Percentiles rank a stretch among this genome's conserved stretches.
These are phyloP conservation scores for Colaptes auratus DNA, from an alignment of 2,113 vertebrate genomes.

Conservation along the genomic window DNA sequence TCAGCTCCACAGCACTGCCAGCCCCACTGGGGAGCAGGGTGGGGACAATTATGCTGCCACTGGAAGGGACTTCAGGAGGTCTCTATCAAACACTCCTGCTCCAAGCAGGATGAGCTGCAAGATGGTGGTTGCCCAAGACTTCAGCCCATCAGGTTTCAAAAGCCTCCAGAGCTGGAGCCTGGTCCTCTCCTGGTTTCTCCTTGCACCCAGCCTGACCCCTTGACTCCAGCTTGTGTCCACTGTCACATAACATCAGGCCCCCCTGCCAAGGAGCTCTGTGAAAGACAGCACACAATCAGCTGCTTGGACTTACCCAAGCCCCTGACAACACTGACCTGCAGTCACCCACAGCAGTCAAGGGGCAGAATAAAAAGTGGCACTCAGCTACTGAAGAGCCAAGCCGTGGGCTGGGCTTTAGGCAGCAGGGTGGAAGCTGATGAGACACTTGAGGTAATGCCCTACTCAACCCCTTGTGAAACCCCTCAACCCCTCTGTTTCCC, in stretches of 20 bases:
- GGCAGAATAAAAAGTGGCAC: neutral
- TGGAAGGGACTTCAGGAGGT: neutral
- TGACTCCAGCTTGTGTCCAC: neutral
- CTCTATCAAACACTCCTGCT: neutral
- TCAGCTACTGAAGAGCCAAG: neutral
- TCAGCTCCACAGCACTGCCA: neutral
- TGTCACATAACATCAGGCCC: neutral
- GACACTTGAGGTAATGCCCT: neutral
- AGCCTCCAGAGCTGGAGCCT: neutral
- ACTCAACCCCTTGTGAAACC: neutral
- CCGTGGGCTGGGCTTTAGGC: neutral
- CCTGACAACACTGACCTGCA: neutral
- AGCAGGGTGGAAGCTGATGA: neutral
- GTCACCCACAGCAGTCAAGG: neutral
- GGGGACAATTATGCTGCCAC: fast-evolving
- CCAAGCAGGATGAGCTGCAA: neutral
- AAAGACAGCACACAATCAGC: neutral
- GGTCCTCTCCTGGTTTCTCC: neutral
- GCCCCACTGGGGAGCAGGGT: neutral
- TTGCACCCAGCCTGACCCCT: neutral
- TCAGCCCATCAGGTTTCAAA: neutral
- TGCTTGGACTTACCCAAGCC: neutral
- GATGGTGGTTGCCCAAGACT: neutral
- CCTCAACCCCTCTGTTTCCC: neutral
- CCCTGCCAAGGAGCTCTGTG: neutral